Evolutionary conservation across 2,888 invertebrate genomes (phyloP).

Genomic region (Deilephila elpenor): DNA sequence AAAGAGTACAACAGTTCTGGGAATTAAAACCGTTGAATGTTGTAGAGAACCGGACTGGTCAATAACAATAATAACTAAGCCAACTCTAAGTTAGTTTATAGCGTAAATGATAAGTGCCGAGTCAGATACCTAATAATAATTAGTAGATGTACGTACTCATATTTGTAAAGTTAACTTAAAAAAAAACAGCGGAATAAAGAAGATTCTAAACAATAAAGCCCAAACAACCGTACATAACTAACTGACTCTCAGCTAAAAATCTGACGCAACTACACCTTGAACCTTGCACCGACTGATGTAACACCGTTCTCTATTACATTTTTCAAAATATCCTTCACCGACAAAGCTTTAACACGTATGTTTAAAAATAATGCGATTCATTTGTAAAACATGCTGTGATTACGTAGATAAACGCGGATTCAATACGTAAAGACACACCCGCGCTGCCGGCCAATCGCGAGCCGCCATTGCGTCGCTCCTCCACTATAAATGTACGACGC

Average conservation of each 20-base stretch:
- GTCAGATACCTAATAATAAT: no score
- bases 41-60: no score
- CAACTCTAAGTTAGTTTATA: no score
- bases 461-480: constrained; percentile 63
- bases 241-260: neutral
- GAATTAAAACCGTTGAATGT: no score
- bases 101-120: no score
- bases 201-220: neutral
- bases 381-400: constrained; percentile 26
- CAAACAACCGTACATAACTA: constrained; percentile 5
- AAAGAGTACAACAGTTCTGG: no score
- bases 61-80: no score
- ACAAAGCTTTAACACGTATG: neutral
- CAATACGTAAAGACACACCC: constrained; percentile 74
- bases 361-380: constrained; percentile 3
- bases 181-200: no score
- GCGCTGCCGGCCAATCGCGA: constrained; percentile 71
- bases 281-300: constrained; percentile 59
- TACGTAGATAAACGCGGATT: constrained; percentile 20
- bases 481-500: constrained; percentile 65
- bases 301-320: constrained; percentile 36
- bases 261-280: constrained; percentile 65
- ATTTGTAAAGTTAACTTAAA: no score
- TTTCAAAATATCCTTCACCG: constrained; percentile 34
- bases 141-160: no score